Evolutionary conservation across 2,113 vertebrate genomes (phyloP).

Genomic region (Excalfactoria chinensis): DNA sequence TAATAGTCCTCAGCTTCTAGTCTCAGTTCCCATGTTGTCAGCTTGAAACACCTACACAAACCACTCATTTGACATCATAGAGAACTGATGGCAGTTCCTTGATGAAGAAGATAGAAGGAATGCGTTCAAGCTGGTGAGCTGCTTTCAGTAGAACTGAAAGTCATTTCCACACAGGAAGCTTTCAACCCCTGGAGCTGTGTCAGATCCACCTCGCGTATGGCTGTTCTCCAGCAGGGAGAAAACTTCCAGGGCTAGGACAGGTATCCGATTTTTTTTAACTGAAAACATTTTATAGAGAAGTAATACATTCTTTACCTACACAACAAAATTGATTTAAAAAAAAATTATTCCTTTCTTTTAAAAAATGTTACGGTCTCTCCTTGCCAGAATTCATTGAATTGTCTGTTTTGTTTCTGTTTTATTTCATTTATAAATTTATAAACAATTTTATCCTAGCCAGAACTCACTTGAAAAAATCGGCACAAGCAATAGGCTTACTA

Average conservation of each 20-base stretch:
- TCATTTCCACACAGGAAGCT: not conserved
- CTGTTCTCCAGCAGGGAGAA: not conserved
- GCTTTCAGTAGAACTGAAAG: not conserved
- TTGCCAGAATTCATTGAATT: not conserved
- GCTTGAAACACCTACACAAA: not conserved
- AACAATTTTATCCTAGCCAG: not conserved
- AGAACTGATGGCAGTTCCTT: not conserved
- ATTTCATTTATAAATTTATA: conserved; percentile 5
- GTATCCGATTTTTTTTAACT: not conserved
- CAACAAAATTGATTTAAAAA: not conserved
- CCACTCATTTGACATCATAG: not conserved
- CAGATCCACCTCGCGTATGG: not conserved
- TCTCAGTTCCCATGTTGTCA: not conserved
- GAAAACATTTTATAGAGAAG: not conserved
- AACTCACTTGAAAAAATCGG: not conserved
- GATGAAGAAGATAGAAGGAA: not conserved
- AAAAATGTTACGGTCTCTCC: not conserved
- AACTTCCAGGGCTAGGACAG: not conserved
- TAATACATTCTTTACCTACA: not conserved
- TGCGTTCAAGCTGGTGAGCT: not conserved
- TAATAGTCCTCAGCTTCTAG: not conserved
- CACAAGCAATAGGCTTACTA: not conserved
- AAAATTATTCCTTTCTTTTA: not conserved
- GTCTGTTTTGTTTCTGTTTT: not conserved
- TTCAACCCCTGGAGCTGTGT: not conserved